Base-by-base conservation (phyloP, 2,797 vertebrate species). In the Argentina silus region DNA sequence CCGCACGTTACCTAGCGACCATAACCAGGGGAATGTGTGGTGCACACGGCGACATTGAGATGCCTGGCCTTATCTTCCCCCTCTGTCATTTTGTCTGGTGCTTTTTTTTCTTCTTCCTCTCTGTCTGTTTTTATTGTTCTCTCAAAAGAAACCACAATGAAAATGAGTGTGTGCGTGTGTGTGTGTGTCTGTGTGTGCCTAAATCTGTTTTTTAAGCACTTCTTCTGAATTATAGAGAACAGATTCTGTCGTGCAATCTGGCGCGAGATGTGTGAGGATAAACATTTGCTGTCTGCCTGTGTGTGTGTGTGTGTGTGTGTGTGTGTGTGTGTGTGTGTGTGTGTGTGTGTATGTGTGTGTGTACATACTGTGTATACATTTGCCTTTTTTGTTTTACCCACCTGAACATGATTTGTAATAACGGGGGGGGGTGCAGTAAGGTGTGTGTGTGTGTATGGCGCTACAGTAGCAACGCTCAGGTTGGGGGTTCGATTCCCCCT, bases 1-100 rank as follows among this genome's bases (percentile, higher is more conserved):
- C 68, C 62, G 84, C 77, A 83, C 83, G 83, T 92, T 90, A 90
- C 92, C 91, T 90, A 89, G 87, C 90, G 86, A 92, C 89, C 81
- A 88, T 85, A 88, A 89, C 87, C 81, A 77, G 80, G 71, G 83
- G 83, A 79, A 87, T 78, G 73, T 73, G 80, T 79, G 85, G 83
- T 79, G 75, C 65, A 27, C n/a, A 8, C 27, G 67, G 19, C 15
- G 74, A 80, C 75, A 79, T 70, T 65, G 66, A 76, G 75, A 64
- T 48, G 6, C 66, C 75, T 70, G 59, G 67, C 69, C 74, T 70
- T 17, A 12, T 51, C 57, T 5, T n/a, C 63, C 63, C 64, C 62
- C 60, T 75, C 65, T 57, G 59, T 56, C 71, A 62, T 15, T 43
- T 50, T 51, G 27, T 89, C 84, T 85, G 78, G 79, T 23, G 47